Evolutionary conservation across 2,888 invertebrate genomes (phyloP).

Genomic region (Agrotis segetum): DNA sequence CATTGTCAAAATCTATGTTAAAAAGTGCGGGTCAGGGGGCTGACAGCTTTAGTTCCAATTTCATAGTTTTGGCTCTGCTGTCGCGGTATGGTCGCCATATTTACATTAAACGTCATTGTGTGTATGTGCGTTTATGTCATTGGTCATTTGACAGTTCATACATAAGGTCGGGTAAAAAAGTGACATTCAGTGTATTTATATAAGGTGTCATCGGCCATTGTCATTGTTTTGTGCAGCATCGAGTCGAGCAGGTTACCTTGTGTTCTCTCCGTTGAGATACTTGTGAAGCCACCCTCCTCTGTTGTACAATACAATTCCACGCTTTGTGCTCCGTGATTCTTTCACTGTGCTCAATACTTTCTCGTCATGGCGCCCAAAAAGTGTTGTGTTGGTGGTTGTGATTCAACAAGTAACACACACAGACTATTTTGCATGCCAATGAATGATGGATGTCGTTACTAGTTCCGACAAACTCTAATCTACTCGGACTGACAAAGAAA

Average conservation of each 20-base stretch:
- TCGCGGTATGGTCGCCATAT: neutral
- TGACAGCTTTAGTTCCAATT: neutral
- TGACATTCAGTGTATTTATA: neutral
- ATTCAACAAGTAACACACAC: conserved; percentile 10
- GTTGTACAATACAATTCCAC: conserved; percentile 6
- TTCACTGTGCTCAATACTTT: neutral
- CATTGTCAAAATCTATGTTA: too few species aligned
- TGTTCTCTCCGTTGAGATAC: neutral
- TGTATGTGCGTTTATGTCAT: neutral
- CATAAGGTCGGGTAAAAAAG: too few species aligned
- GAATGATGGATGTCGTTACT: conserved; percentile 8
- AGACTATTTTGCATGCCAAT: conserved; percentile 13
- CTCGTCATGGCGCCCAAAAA: conserved; percentile 2
- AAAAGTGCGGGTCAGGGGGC: too few species aligned
- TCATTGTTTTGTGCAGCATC: neutral
- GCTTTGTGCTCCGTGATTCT: neutral
- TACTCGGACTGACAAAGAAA: conserved; percentile 3
- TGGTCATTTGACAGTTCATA: neutral
- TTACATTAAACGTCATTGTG: neutral
- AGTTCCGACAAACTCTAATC: conserved; percentile 3
- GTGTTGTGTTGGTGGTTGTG: conserved; percentile 6
- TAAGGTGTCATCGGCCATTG: neutral
- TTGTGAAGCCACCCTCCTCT: conserved; percentile 4
- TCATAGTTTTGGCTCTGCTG: neutral
- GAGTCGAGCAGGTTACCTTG: conserved; percentile 3